Percentiles rank a stretch among this genome's conserved stretches.
Conservation (phyloP, 2,797 vertebrate species). For the Catamblyrhynchus diadema region DNA sequence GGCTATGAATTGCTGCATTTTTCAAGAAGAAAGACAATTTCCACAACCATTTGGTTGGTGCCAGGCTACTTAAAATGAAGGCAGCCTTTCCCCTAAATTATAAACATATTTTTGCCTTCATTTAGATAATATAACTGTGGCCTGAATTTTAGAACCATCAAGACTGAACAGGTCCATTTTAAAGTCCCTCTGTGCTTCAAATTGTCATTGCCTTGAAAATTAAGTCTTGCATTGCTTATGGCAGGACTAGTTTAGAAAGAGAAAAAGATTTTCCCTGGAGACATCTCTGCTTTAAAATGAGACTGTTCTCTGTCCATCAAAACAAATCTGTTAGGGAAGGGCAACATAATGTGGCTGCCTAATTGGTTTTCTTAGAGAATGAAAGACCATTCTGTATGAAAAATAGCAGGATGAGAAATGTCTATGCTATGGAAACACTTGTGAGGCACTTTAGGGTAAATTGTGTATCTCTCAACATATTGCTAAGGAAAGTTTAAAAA, state of each 20-base stretch:
- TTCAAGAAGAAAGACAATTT: not conserved
- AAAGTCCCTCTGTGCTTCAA: not conserved
- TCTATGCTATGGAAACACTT: not conserved
- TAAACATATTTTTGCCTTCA: not conserved
- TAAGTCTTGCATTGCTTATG: conserved; percentile 1
- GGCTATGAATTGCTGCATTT: conserved; percentile 39
- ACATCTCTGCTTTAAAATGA: not conserved
- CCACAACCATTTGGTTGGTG: not conserved
- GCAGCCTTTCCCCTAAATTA: not conserved
- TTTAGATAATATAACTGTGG: not conserved
- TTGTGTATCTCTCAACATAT: not conserved
- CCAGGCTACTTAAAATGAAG: not conserved
- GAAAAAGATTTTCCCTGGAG: not conserved
- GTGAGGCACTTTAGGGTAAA: not conserved
- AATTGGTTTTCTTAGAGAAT: not conserved
- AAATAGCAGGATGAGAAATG: not conserved
- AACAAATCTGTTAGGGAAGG: not conserved
- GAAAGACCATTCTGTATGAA: not conserved
- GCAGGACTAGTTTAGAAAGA: not conserved
- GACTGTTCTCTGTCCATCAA: not conserved
- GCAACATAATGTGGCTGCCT: not conserved
- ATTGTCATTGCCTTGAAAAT: conserved; percentile 16
- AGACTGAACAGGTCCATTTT: not conserved
- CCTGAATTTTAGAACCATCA: conserved; percentile 9
- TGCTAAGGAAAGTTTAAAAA: not conserved